These are phyloP conservation scores for Lepidurus packardi DNA, from an alignment of 1,140 invertebrate genomes.

Conservation along the genomic window DNA sequence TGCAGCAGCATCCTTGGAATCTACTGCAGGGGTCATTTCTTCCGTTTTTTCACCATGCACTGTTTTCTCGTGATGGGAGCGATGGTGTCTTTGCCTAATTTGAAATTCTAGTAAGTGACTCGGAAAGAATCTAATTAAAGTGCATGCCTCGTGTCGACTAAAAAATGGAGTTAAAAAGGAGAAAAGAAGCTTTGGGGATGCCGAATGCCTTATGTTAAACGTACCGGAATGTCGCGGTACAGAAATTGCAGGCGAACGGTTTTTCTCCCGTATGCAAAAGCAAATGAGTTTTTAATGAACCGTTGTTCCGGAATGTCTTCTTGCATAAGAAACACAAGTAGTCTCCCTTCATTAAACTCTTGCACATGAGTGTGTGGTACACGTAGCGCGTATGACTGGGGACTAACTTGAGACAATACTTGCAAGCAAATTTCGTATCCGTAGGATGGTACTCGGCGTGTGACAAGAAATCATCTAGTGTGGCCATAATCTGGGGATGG, in stretches of 20 bases:
- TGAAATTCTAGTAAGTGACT: conserved; percentile 10
- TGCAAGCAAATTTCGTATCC: conserved; percentile 34
- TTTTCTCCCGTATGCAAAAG: conserved; percentile 33
- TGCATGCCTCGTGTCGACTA: not conserved
- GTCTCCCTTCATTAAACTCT: conserved; percentile 33
- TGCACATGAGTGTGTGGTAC: conserved; percentile 34
- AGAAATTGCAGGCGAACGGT: conserved; percentile 33
- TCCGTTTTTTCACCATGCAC: conserved; percentile 26
- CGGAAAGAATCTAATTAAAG: not conserved
- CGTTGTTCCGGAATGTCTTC: conserved; percentile 31
- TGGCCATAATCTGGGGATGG: not conserved
- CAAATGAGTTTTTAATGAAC: conserved; percentile 32
- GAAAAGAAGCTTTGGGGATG: not conserved
- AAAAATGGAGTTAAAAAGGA: not conserved
- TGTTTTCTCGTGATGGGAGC: conserved; percentile 31
- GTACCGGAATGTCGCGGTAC: conserved; percentile 31
- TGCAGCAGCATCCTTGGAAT: conserved; percentile 3
- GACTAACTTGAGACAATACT: conserved; percentile 33
- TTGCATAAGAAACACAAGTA: conserved; percentile 33
- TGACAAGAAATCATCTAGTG: conserved; percentile 28
- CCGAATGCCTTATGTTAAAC: not conserved
- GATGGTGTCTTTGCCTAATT: conserved; percentile 30
- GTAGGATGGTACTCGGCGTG: conserved; percentile 30
- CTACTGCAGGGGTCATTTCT: conserved; percentile 6
- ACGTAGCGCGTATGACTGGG: conserved; percentile 32